phyloP scores from a whole-genome alignment of 2,888 invertebrate genomes.

The Rhabditophanes sp. region DNA sequence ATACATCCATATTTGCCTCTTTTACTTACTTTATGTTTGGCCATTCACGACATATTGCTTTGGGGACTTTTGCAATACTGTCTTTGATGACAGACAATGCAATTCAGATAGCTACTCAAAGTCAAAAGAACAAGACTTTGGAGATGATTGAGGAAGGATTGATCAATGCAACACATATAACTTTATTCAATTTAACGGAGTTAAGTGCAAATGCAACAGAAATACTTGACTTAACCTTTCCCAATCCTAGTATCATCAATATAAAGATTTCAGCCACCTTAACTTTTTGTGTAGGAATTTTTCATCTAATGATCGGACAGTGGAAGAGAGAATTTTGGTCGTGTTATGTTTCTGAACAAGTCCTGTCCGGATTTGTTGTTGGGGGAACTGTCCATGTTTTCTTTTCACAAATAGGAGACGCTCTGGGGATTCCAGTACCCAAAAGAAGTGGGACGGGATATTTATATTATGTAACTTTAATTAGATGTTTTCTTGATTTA shows the following conservation, averaged over 20 bases:
- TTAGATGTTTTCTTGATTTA: conserved; percentile 1
- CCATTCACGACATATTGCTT: conserved; percentile 38
- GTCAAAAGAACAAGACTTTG: neutral
- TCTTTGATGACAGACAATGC: conserved; percentile 38
- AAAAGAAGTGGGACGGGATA: conserved; percentile 31
- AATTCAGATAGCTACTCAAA: conserved; percentile 25
- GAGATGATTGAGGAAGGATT: neutral
- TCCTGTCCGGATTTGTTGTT: conserved; percentile 40
- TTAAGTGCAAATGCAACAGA: conserved; percentile 2
- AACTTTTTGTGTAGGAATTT: conserved; percentile 34
- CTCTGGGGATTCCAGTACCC: conserved; percentile 31
- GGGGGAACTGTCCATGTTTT: conserved; percentile 42
- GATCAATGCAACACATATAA: neutral
- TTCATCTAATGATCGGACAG: too few species aligned
- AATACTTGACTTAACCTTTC: neutral
- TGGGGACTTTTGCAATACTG: conserved; percentile 38
- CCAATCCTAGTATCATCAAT: too few species aligned
- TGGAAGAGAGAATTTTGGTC: conserved; percentile 38
- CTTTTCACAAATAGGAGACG: conserved; percentile 38
- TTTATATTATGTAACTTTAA: conserved; percentile 24
- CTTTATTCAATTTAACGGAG: conserved; percentile 3
- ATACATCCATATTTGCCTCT: conserved; percentile 41
- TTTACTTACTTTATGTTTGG: conserved; percentile 41
- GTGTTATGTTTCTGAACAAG: conserved; percentile 39
- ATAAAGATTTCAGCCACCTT: conserved; percentile 4